Percentiles rank a stretch among this genome's conserved stretches.
Conservation (phyloP, 2,888 invertebrate species). For the Meganola albula region DNA sequence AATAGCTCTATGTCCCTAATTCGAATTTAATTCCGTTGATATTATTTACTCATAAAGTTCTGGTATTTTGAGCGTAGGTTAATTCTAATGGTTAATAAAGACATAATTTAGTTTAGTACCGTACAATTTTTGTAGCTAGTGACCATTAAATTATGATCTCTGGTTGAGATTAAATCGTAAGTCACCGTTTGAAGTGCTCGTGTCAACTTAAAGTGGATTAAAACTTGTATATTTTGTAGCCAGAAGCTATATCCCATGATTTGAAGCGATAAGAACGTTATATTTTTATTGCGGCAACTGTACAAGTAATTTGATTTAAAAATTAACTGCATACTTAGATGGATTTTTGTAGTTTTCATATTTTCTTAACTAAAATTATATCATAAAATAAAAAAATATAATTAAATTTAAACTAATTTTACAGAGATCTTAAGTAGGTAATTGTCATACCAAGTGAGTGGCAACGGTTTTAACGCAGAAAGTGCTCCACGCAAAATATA, state of each 20-base stretch:
- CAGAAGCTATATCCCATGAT: constrained; percentile 56
- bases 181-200: constrained; percentile 9
- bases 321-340: no score
- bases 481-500: neutral
- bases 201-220: constrained; percentile 36
- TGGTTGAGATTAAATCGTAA: constrained; percentile 6
- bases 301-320: no score
- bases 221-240: constrained; percentile 42
- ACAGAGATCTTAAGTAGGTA: no score
- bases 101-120: constrained; percentile 51
- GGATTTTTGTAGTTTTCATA: no score
- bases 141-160: constrained; percentile 36
- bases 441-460: no score
- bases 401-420: no score
- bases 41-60: constrained; percentile 29
- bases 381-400: no score
- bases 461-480: neutral
- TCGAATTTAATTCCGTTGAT: constrained; percentile 23
- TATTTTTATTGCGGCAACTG: no score
- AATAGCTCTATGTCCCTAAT: constrained; percentile 19
- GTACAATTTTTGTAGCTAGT: constrained; percentile 36
- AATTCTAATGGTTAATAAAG: constrained; percentile 58
- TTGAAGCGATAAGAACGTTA: constrained; percentile 40
- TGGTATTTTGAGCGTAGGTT: constrained; percentile 33
- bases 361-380: no score